Evolutionary conservation across 1,140 invertebrate genomes (phyloP).

Genomic region (Heliothis subflexa): DNA sequence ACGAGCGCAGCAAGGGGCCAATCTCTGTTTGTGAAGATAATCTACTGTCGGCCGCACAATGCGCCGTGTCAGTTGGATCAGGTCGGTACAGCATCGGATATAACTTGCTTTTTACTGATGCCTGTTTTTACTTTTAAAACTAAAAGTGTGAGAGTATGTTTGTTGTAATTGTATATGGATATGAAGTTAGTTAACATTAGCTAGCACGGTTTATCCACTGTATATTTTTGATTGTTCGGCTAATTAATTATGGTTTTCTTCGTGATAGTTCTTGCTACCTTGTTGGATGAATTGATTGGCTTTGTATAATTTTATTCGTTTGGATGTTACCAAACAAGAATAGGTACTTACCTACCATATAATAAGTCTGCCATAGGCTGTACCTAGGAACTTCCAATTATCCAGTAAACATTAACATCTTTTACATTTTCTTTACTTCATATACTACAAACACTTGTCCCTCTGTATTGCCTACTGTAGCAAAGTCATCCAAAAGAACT

Average conservation of each 20-base stretch:
- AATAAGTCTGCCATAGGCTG: no score
- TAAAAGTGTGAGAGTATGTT: background rate
- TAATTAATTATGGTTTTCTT: background rate
- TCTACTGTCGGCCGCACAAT: conserved; percentile 59
- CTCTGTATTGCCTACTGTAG: no score
- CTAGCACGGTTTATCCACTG: background rate
- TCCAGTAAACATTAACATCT: background rate
- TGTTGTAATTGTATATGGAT: no score
- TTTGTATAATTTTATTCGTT: background rate
- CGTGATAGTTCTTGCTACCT: background rate
- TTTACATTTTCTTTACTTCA: no score
- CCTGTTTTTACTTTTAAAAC: background rate
- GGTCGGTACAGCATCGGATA: background rate
- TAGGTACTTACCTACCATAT: no score
- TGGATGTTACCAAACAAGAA: background rate
- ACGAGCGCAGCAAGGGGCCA: conserved; percentile 72
- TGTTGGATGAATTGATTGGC: background rate
- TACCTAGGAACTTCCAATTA: background rate
- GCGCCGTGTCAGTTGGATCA: conserved; percentile 9
- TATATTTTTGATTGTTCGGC: background rate
- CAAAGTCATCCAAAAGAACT: background rate
- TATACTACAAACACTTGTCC: no score
- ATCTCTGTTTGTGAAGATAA: conserved; percentile 73
- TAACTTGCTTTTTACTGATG: background rate
- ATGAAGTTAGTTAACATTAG: no score